phyloP scores from a whole-genome alignment of 1,140 invertebrate species.

The Heterodera schachtii region DNA sequence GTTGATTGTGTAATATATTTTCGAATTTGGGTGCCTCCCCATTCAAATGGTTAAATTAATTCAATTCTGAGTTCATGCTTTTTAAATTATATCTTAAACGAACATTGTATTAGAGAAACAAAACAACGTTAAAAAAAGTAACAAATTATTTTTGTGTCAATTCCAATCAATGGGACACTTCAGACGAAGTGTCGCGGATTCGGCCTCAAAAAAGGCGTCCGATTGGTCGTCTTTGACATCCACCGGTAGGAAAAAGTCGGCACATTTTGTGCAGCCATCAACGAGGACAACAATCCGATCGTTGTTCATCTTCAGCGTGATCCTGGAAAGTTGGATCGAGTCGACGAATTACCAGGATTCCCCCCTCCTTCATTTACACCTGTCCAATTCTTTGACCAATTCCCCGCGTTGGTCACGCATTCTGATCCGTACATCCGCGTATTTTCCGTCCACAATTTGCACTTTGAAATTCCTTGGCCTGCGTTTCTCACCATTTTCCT shows the following conservation, averaged over 20 bases:
- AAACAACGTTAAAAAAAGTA: neutral
- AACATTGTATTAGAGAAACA: too few relatives aligned
- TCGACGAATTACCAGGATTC: too few relatives aligned
- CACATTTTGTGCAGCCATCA: constrained; percentile 14
- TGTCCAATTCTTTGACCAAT: constrained; percentile 22
- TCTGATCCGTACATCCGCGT: constrained; percentile 26
- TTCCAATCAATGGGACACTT: constrained; percentile 43
- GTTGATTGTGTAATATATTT: too few relatives aligned
- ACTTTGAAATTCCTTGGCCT: constrained; percentile 36
- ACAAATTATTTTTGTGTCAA: constrained; percentile 18
- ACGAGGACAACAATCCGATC: constrained; percentile 36
- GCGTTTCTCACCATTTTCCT: neutral
- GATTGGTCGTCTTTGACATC: constrained; percentile 24
- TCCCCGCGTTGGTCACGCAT: constrained; percentile 21
- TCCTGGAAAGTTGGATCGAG: constrained; percentile 7
- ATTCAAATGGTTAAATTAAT: too few relatives aligned
- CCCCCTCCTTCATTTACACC: constrained; percentile 2
- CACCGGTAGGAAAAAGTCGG: constrained; percentile 41
- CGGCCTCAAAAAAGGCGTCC: constrained; percentile 27
- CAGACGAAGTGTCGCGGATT: constrained; percentile 23
- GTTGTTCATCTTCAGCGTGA: constrained; percentile 45
- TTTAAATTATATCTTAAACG: too few relatives aligned
- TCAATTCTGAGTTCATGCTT: too few relatives aligned
- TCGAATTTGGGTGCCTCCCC: too few relatives aligned
- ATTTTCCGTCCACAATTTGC: constrained; percentile 32